Evolutionary conservation across 2,113 vertebrate species (phyloP), one percentile per base, ranked within the genome.

Genomic region (Euleptes europaea): DNA sequence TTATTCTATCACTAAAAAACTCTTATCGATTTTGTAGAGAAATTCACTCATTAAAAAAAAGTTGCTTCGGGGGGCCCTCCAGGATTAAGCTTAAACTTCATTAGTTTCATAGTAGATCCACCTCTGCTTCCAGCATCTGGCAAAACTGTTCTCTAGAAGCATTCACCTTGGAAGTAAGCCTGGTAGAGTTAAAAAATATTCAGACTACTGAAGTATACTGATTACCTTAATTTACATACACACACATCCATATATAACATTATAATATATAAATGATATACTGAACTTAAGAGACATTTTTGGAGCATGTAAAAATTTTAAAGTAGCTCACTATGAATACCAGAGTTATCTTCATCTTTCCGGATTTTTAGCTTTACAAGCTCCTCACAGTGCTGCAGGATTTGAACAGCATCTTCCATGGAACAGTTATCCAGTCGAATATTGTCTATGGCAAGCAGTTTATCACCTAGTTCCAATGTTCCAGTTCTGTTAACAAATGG

Each of bases 331-430:
- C 78, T 74, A 31, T 65, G 80, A 85, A 72, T 97, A 99, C 98
- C 98, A 0, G 99, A 99, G 94, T 99, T 99, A 93, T 99, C 99
- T 95, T 99, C 99, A 75, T 99, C 98, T 94, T 99, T 99, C 86
- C 98, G 97, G 86, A 99, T 99, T 94, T 99, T 99, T 67, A 99
- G 96, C 86, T 99, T 99, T 10, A 99, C 99, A 84, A 99, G 96
- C 33, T 99, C 98, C 84, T 99, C 98, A 31, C 98, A 99, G 94
- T 99, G 99, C 93, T 99, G 98, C 81, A 99, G 97, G 93, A 99
- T 99, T 93, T 99, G 98, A 44, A 99, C 98, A 0, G 99, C 99
- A 44, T 99, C 98, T 96, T 99, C 99, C 98, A 99, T 99, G 70
- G 99, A 99, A 92, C 98, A 99, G 94, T 97, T 99, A 93, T 99